Conservation (phyloP, 92 coral and sea anemone genomes). For the Blastomussa wellsi region DNA sequence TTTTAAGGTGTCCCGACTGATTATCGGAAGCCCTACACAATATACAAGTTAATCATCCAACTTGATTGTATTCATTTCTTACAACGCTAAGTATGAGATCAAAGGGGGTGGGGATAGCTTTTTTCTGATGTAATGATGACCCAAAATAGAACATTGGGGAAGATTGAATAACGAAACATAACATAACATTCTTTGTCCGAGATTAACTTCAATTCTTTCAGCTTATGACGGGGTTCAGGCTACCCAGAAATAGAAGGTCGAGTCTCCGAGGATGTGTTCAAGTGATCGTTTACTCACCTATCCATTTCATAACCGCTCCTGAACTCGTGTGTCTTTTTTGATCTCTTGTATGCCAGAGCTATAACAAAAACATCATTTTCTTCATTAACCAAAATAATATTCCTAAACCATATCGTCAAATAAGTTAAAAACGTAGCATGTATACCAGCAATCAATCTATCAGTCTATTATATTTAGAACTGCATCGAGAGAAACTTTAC, state of each 20-base stretch:
- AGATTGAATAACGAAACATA: too few relatives aligned
- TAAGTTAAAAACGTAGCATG: background rate
- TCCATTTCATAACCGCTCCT: constrained; percentile 26
- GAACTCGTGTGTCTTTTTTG: background rate
- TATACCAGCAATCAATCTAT: background rate
- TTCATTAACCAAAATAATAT: background rate
- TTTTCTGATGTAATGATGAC: background rate
- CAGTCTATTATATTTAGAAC: background rate
- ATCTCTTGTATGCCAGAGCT: constrained; percentile 11
- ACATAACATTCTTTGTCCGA: too few relatives aligned
- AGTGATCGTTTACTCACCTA: background rate
- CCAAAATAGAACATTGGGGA: background rate
- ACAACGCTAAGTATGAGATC: background rate
- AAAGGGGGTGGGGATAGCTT: too few relatives aligned
- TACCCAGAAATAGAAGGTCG: background rate
- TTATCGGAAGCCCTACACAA: too few relatives aligned
- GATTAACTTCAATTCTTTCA: too few relatives aligned
- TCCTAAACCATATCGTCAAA: background rate
- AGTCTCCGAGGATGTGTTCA: background rate
- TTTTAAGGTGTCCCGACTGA: too few relatives aligned
- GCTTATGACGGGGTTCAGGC: background rate
- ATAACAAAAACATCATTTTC: background rate
- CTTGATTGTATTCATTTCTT: too few relatives aligned
- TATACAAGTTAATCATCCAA: background rate
- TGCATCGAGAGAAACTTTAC: background rate